phyloP scores from a whole-genome alignment of 2,113 vertebrate species.

The Triplophysa rosa region DNA sequence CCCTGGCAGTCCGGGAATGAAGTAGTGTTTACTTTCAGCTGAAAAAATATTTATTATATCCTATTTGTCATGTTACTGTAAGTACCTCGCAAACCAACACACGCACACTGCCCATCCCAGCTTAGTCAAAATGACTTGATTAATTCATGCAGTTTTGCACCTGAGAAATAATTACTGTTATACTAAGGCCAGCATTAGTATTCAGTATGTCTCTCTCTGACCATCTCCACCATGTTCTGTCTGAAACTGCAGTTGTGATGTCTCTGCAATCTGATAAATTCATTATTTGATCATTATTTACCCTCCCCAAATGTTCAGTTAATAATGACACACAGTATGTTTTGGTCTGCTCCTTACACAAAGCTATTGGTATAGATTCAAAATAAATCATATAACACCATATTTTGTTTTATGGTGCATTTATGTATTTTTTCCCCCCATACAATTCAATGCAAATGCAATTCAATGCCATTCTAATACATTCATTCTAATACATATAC shows the following conservation, averaged over 20 bases:
- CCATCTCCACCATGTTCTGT: neutral
- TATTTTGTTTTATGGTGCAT: too few relatives aligned
- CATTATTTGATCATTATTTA: too few relatives aligned
- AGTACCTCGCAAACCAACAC: slow-evolving; percentile 51
- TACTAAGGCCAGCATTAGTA: neutral
- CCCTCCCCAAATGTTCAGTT: too few relatives aligned
- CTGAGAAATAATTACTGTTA: slow-evolving; percentile 14
- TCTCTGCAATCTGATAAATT: neutral
- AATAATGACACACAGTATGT: too few relatives aligned
- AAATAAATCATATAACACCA: too few relatives aligned
- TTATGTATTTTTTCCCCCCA: too few relatives aligned
- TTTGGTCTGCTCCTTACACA: too few relatives aligned
- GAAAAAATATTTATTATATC: slow-evolving; percentile 44
- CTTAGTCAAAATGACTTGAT: slow-evolving; percentile 17
- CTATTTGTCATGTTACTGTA: slow-evolving; percentile 49
- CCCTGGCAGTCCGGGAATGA: slow-evolving; percentile 50
- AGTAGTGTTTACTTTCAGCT: slow-evolving; percentile 62
- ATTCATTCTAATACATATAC: too few relatives aligned
- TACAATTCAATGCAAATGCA: too few relatives aligned
- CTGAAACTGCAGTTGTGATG: neutral
- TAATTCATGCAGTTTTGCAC: slow-evolving; percentile 20
- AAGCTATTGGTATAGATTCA: too few relatives aligned
- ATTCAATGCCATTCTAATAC: too few relatives aligned
- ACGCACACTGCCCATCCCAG: slow-evolving; percentile 14
- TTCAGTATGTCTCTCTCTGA: slow-evolving; percentile 8